Evolutionary conservation across 2,797 vertebrate genomes (phyloP), one percentile per base, ranked within the genome.

Genomic region (Syngnathus rostellatus): DNA sequence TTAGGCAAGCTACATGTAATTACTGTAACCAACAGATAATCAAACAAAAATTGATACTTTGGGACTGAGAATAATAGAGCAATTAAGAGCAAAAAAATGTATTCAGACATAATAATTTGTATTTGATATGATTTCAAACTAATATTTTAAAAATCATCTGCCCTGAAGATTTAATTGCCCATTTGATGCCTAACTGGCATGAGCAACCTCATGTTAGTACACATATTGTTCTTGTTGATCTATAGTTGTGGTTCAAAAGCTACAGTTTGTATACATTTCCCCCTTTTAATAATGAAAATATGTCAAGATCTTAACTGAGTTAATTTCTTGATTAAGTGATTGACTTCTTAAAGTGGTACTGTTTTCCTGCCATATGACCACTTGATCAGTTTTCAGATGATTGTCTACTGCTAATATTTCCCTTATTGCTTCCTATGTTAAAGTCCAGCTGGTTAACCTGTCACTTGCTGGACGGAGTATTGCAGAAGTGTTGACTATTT

Each of bases 361-460:
- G 31, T 58, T 58, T 38, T 37, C 31, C 55, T 46, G n/a, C 63
- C 8, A 8, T 62, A 2, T 8, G 31, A 58, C 25, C 31, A 43
- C 14, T 62, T 43, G 61, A 43, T 31, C 41, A 31, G 25, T 45
- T 43, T 38, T n/a, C 17, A 40, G n/a, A 40, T 61, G 38, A 38
- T 40, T 61, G 58, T 40, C 38, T 21, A 61, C 38, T 61, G 38
- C 41, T 59, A 59, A 59, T 61, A n/a, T 40, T 62, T 25, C 6
- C 11, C 41, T 46, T 16, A 45, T 45, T 62, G 60, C 60, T 25
- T 25, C 64, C 66, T 70, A 64, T 67, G 69, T 41, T 72, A 45
- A 5, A 25, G 63, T 68, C 48, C 71, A 72, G 67, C 69, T 75
- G 73, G 65, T 72, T 51, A 64, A 65, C 17, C 46, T 37, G 3